Conservation (phyloP, 1,140 invertebrate genomes). For the Thrips palmi region DNA sequence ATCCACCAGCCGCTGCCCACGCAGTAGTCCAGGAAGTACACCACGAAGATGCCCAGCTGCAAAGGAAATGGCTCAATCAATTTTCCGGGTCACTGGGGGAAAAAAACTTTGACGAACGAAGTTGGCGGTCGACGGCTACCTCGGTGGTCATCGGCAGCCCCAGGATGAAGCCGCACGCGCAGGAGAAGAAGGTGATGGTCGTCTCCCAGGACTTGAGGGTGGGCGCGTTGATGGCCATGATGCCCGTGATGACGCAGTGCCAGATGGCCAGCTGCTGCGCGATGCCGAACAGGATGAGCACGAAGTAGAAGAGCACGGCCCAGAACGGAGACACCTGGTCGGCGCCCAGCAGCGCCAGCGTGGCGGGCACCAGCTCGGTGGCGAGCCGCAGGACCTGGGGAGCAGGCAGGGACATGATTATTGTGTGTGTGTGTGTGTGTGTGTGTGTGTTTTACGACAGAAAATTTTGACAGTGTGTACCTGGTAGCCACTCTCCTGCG, state of each 20-base stretch:
- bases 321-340: conserved; percentile 56
- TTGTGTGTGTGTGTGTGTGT: no score
- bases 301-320: conserved; percentile 72
- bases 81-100: no score
- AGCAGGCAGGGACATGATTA: no score
- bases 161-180: conserved; percentile 61
- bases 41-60: conserved; percentile 61
- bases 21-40: conserved; percentile 70
- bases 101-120: conserved; percentile 3
- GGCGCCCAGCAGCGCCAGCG: conserved; percentile 47
- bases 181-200: conserved; percentile 70
- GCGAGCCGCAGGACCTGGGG: conserved; percentile 53
- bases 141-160: conserved; percentile 77
- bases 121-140: no score
- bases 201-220: conserved; percentile 59
- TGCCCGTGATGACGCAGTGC: conserved; percentile 63
- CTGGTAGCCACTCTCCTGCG: conserved; percentile 52
- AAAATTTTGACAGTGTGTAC: no score
- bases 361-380: conserved; percentile 70
- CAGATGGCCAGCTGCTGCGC: conserved; percentile 63
- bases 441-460: no score
- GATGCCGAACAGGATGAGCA: conserved; percentile 67
- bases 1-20: conserved; percentile 74
- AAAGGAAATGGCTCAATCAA: no score
- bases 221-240: conserved; percentile 55